Conservation (phyloP, 1,140 invertebrate species). For the Ostrea denselamellosa region DNA sequence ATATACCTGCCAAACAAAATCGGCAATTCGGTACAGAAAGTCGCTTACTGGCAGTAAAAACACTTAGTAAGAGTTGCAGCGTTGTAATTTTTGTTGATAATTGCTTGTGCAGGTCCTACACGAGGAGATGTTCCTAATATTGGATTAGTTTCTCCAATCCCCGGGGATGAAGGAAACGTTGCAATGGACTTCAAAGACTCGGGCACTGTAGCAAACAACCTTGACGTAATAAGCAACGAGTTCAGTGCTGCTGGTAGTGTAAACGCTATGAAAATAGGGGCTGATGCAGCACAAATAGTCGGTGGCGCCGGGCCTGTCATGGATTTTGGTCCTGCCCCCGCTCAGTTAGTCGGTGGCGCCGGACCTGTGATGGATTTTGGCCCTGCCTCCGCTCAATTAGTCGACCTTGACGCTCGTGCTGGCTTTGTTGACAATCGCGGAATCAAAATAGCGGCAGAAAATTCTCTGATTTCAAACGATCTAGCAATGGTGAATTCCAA, state of each 20-base stretch:
- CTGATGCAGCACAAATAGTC: not conserved
- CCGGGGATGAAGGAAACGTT: not conserved
- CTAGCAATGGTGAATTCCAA: not conserved
- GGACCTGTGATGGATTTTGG: not conserved
- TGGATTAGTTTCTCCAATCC: not conserved
- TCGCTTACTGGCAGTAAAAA: too few species aligned
- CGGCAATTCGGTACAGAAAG: too few species aligned
- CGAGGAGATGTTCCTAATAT: constrained; percentile 21
- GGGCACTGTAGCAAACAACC: not conserved
- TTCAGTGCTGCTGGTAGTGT: not conserved
- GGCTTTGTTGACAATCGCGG: not conserved
- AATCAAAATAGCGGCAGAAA: not conserved
- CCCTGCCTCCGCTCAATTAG: not conserved
- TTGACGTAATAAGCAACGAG: constrained; percentile 8
- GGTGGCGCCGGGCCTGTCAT: not conserved
- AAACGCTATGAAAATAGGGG: not conserved
- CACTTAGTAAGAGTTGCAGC: too few species aligned
- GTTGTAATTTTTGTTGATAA: too few species aligned
- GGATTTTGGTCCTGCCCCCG: not conserved
- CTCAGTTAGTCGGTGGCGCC: not conserved
- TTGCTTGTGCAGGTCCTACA: not conserved
- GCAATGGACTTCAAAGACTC: not conserved
- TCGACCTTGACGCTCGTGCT: not conserved
- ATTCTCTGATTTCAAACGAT: not conserved
- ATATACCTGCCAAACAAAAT: too few species aligned